These are phyloP conservation scores for Tympanoctomys barrerae DNA, from an alignment of 2,797 vertebrate genomes.

Conservation along the genomic window DNA sequence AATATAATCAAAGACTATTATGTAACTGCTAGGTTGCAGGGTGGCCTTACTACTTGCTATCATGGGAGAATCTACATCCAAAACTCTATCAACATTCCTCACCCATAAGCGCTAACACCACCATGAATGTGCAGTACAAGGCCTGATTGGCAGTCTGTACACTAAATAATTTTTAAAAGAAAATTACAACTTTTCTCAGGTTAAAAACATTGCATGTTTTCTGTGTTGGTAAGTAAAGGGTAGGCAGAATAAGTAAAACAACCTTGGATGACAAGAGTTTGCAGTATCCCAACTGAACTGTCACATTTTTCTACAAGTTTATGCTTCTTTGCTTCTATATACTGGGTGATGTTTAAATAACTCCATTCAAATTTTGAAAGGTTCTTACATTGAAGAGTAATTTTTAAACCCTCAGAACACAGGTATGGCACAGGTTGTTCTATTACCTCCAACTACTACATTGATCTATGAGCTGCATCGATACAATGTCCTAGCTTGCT, in stretches of 20 bases:
- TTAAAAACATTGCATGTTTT: conserved; percentile 35
- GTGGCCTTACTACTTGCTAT: conserved; percentile 13
- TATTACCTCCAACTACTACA: not conserved
- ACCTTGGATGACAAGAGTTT: conserved; percentile 38
- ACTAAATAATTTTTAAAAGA: not conserved
- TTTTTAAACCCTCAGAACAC: not conserved
- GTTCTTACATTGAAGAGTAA: conserved; percentile 45
- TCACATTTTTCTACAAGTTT: conserved; percentile 42
- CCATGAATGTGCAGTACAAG: not conserved
- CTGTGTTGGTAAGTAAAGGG: conserved; percentile 31
- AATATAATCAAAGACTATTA: conserved; percentile 49
- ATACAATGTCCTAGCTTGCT: conserved; percentile 37
- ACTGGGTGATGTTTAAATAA: conserved; percentile 62
- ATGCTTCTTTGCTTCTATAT: not conserved
- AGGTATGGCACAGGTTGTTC: conserved; percentile 12
- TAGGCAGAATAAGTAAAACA: conserved; percentile 22
- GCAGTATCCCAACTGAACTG: not conserved
- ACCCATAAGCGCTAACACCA: not conserved
- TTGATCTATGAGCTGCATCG: not conserved
- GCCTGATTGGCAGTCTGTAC: not conserved
- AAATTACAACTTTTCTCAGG: not conserved
- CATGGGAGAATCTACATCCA: not conserved
- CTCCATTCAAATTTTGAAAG: conserved; percentile 49
- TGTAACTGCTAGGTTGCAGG: not conserved
- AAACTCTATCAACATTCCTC: conserved; percentile 21